Conservation (phyloP, 1,140 invertebrate genomes). For the Bombus huntii region DNA sequence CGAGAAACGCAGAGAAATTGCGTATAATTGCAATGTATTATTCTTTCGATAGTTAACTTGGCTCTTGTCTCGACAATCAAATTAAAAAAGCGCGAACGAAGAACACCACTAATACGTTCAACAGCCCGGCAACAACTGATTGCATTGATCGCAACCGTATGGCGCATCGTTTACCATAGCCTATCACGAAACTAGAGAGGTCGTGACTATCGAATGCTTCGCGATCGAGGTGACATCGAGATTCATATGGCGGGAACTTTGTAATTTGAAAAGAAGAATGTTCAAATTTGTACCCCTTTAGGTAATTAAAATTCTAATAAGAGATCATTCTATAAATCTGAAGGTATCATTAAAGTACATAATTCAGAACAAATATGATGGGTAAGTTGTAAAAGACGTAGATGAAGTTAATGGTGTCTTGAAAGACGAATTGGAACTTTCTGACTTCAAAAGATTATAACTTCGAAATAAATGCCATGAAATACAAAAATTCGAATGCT, state of each 20-base stretch:
- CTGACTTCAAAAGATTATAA: no score
- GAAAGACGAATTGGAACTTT: no score
- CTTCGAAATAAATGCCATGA: no score
- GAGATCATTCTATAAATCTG: no score
- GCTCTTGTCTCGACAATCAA: neutral
- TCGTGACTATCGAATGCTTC: neutral
- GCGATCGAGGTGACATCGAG: neutral
- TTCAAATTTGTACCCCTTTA: neutral
- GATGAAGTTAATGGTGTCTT: no score
- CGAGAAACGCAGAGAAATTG: neutral
- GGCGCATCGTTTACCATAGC: neutral
- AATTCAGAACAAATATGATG: no score
- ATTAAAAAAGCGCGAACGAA: neutral
- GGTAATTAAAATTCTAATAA: no score
- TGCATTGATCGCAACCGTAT: conserved; percentile 28
- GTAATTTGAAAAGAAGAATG: neutral
- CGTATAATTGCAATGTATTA: neutral
- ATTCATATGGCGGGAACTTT: neutral
- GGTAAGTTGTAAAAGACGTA: no score
- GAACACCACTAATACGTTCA: conserved; percentile 17
- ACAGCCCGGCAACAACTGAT: conserved; percentile 64
- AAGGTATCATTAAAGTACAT: no score
- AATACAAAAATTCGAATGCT: no score
- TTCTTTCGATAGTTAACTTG: neutral
- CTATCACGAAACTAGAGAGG: neutral